Base-by-base conservation (phyloP, 2,113 vertebrate species). In the Gopherus flavomarginatus region DNA sequence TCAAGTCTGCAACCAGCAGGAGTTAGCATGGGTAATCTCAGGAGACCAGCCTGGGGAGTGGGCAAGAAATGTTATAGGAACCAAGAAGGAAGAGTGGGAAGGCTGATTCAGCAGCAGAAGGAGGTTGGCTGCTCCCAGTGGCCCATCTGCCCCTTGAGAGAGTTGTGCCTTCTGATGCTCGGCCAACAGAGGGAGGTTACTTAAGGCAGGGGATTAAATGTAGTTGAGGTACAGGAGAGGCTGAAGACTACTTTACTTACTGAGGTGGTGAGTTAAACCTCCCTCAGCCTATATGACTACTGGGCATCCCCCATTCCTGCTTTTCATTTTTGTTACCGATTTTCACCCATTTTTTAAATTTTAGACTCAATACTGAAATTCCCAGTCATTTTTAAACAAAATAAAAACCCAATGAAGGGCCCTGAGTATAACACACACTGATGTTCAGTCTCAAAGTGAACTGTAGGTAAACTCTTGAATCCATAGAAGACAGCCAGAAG, bases 41-140 rank as follows among this genome's bases (percentile, higher is more conserved):
- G 44, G 47, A 88, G 92, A 42, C 53, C 92, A 62, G 4, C 10
- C 89, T 92, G 38, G 19, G 38, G 78, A 16, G 1, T 19, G 85
- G 57, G 42, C 88, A 79, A 1, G 1, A 93, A 54, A 2, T 22
- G 13, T 90, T 11, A 91, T 85, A 22, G 69, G 56, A 92, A 78
- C 16, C 31, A 85, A 80, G 17, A 27, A 47, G 0, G 0, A 42
- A 83, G 65, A 13, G n/a, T 85, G 56, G 83, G 44, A 26, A 85
- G 52, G 52, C 85, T 77, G 26, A 65, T 38, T 42, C 57, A 62
- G 24, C 35, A 42, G 26, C 29, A 47, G 21, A 57, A 24, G 81
- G 24, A 35, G 56, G 79, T 44, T 10, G 19, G 47, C 22, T 22
- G n/a, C 42, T 65, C 72, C 38, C 50, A 22, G 14, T 84, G 9